Conservation (phyloP, 2,113 vertebrate genomes). For the Megalops atlanticus region DNA sequence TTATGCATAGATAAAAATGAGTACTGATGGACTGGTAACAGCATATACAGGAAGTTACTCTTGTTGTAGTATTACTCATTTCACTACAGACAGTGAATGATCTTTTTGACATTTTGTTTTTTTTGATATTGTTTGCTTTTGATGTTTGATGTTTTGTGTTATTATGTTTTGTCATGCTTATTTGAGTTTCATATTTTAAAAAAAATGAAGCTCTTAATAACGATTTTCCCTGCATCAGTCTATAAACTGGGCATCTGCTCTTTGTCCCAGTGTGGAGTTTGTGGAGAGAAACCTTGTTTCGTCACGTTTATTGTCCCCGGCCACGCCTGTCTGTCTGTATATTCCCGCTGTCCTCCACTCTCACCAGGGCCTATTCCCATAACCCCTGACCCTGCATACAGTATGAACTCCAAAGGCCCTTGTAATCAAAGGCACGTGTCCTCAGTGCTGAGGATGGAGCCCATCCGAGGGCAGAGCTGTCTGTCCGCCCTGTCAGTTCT, state of each 20-base stretch:
- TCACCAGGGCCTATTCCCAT: neutral
- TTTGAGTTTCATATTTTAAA: too few relatives aligned
- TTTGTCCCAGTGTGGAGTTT: neutral
- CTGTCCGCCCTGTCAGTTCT: neutral
- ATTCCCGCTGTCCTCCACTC: neutral
- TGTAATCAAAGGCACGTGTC: neutral
- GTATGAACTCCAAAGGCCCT: neutral
- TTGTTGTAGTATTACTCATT: too few relatives aligned
- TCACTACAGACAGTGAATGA: too few relatives aligned
- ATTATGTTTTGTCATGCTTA: too few relatives aligned
- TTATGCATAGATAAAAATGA: too few relatives aligned
- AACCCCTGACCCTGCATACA: slow-evolving; percentile 1
- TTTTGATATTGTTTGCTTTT: too few relatives aligned
- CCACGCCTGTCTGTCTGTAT: neutral
- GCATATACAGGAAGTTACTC: too few relatives aligned
- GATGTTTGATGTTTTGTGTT: too few relatives aligned
- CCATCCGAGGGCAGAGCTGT: neutral
- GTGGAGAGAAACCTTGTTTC: neutral
- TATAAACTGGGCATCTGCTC: neutral
- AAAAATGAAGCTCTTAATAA: neutral
- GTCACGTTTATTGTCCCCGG: neutral
- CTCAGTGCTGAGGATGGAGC: neutral
- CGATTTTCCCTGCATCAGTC: neutral
- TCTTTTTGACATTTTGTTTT: too few relatives aligned
- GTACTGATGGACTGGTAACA: too few relatives aligned